Evolutionary conservation across 2,888 invertebrate species (phyloP), one percentile per base, ranked within the genome.

Genomic region (Diadromus collaris): DNA sequence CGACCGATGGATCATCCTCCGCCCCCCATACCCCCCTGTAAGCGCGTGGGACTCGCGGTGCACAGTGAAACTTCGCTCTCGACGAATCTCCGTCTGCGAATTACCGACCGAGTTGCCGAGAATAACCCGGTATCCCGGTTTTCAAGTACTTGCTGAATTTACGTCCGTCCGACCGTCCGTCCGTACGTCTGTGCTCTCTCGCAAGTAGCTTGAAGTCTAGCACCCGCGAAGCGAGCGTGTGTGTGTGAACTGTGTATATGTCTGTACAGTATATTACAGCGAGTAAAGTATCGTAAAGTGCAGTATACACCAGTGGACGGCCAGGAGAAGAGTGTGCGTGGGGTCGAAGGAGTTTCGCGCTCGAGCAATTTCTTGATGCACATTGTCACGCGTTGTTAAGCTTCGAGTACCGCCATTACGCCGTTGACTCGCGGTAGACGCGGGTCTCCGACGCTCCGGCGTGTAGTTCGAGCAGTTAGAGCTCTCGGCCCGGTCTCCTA

Each of bases 361-460:
- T 84, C 85, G 86, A 87, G 86, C 86, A 87, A 88, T 87, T 89
- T 84, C 87, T 85, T 82, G 87, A 86, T 87, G 88, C 87, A 86
- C 87, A 88, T 88, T 89, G 89, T 89, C 88, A 89, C 88, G 89
- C 89, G 87, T 89, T 89, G 89, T 89, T 89, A 89, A 89, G 86
- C 88, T 84, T 82, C 84, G 86, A 88, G 87, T 86, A 86, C 85
- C 85, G 85, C 84, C 83, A 88, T 88, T 88, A 88, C 86, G 77
- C 76, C 79, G 82, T 81, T 82, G 83, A 79, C 72, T 77, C 68
- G 54, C 44, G 27, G 44, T 38, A 41, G 68, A 51, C 38, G 63
- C 56, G 65, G 67, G 54, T 51, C 24, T 41, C 34, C 29, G 48
- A 51, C 46, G 60, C 46, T 46, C 38, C 48, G 16, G 58, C 44